These are phyloP conservation scores for Erebia palarica DNA, from an alignment of 2,888 invertebrate species.

Conservation along the genomic window DNA sequence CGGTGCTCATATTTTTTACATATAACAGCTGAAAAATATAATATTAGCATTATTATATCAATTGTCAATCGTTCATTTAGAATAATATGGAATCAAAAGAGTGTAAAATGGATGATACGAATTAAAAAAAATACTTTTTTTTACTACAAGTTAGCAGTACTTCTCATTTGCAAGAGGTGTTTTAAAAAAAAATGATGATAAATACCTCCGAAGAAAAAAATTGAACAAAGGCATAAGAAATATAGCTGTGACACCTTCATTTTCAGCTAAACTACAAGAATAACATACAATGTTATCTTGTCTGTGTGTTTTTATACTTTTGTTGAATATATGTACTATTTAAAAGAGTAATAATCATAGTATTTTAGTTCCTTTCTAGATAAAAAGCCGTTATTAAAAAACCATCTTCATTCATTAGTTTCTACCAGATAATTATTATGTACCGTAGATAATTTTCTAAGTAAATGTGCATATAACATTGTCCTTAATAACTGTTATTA, in stretches of 20 bases:
- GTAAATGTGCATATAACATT: slow-evolving; percentile 1
- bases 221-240: not conserved
- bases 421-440: not conserved
- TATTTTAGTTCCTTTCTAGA: slow-evolving; percentile 13
- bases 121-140: too few relatives aligned
- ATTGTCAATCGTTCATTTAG: too few relatives aligned
- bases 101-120: too few relatives aligned
- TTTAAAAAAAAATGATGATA: not conserved
- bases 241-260: not conserved
- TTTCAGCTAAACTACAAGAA: not conserved
- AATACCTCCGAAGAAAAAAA: slow-evolving; percentile 3
- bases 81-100: too few relatives aligned
- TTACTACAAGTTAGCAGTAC: too few relatives aligned
- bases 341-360: not conserved
- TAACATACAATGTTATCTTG: not conserved
- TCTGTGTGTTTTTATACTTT: not conserved
- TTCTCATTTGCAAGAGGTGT: too few relatives aligned
- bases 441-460: not conserved
- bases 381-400: slow-evolving; percentile 8
- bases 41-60: not conserved
- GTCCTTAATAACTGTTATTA: not conserved
- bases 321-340: not conserved
- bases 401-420: not conserved
- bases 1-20: slow-evolving; percentile 6
- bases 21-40: slow-evolving; percentile 11